Percentiles rank a stretch among this genome's conserved stretches.
These are phyloP conservation scores for Protosalanx chinensis DNA, from an alignment of 2,797 vertebrate genomes.

Conservation along the genomic window DNA sequence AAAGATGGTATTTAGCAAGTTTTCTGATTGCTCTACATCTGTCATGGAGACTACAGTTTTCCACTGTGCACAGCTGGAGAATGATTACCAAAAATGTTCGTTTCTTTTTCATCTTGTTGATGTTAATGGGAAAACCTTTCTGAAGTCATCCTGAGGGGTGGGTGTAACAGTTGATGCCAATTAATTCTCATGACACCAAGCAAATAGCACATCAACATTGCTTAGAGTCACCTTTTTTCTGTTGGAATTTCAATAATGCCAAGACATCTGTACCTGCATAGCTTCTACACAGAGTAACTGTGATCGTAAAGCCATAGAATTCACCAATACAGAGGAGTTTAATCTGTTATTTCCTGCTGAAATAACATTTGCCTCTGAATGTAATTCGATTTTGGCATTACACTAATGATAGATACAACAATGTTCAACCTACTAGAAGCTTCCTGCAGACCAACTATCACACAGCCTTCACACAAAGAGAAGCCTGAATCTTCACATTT, in stretches of 20 bases:
- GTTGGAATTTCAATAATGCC: neutral
- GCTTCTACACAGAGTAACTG: too few species aligned
- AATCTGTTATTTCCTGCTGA: too few species aligned
- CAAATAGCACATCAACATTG: neutral
- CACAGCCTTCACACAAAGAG: too few species aligned
- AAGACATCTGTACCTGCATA: too few species aligned
- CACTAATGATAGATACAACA: too few species aligned
- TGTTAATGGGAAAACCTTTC: slow-evolving; percentile 6
- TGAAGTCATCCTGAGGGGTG: neutral
- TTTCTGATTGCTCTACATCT: neutral
- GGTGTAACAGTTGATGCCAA: slow-evolving; percentile 2
- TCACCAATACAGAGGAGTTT: too few species aligned
- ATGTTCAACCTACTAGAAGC: too few species aligned
- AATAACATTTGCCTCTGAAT: too few species aligned
- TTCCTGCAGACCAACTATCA: too few species aligned
- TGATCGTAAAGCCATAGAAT: too few species aligned
- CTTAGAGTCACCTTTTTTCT: neutral
- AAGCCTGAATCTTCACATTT: too few species aligned
- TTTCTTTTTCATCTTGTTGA: neutral
- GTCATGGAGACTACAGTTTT: neutral
- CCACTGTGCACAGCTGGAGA: neutral
- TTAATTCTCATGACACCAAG: neutral
- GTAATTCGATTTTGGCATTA: too few species aligned
- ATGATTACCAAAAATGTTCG: neutral
- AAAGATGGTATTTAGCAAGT: neutral